A percentile compares a stretch with the other conserved stretches of the same genome.
phyloP scores from a whole-genome alignment of 2,113 vertebrate genomes.

The Macrotus californicus region DNA sequence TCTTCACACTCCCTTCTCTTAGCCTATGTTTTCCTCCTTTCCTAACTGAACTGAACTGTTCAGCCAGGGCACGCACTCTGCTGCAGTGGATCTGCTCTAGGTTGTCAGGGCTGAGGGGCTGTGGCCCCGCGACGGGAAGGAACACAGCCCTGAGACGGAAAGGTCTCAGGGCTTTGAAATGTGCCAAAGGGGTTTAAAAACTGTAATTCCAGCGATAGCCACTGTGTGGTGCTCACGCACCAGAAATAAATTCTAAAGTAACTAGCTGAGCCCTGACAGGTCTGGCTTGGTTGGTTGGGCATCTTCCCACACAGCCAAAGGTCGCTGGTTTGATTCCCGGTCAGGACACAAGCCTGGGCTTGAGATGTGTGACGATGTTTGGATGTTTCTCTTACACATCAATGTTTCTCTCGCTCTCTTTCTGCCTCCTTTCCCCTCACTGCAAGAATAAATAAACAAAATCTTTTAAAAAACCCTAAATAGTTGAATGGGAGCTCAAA shows the following conservation, averaged over 20 bases:
- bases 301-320: too few species aligned
- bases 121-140: neutral
- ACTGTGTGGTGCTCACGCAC: neutral
- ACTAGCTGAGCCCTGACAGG: too few species aligned
- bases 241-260: neutral
- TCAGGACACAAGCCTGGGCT: too few species aligned
- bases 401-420: too few species aligned
- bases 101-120: too few species aligned
- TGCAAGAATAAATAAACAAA: too few species aligned
- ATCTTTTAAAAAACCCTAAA: too few species aligned
- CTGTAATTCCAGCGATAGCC: neutral
- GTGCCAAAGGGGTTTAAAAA: neutral
- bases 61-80: neutral
- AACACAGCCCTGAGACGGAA: neutral
- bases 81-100: neutral
- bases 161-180: neutral
- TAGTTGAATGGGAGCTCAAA: neutral
- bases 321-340: too few species aligned
- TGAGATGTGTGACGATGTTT: rapidly evolving
- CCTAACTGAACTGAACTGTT: neutral
- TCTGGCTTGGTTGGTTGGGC: too few species aligned
- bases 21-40: neutral
- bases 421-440: too few species aligned
- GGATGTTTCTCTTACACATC: too few species aligned
- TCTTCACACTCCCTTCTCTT: neutral